A percentile compares a stretch with the other conserved stretches of the same genome.
Conservation (phyloP, 2,113 vertebrate genomes). For the Protobothrops flavoviridis region DNA sequence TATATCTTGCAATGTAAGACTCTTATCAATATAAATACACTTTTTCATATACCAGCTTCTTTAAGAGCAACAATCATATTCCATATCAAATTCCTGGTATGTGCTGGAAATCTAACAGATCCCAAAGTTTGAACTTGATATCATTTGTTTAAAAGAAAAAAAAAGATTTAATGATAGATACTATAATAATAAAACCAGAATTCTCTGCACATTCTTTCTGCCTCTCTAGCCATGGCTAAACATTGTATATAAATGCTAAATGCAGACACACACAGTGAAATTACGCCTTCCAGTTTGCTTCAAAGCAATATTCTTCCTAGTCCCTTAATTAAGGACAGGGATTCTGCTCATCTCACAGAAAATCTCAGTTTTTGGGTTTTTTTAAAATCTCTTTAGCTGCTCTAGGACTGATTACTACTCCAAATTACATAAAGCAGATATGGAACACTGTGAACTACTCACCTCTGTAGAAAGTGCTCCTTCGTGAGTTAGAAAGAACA, state of each 20-base stretch:
- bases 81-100: neutral
- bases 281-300: neutral
- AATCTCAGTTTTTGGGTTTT: neutral
- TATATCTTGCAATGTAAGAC: accelerated
- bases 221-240: neutral
- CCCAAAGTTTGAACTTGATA: neutral
- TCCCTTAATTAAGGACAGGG: neutral
- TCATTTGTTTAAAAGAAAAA: neutral
- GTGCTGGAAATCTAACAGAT: neutral
- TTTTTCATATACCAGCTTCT: neutral
- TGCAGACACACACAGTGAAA: neutral
- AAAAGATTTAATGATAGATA: neutral
- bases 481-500: neutral
- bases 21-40: neutral
- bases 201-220: neutral
- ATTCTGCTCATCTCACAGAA: neutral
- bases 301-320: neutral
- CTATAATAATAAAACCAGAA: neutral
- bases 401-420: neutral
- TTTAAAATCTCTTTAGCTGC: neutral
- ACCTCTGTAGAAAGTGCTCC: neutral
- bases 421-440: neutral
- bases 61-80: neutral
- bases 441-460: neutral
- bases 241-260: neutral